Evolutionary conservation across 1,140 invertebrate genomes (phyloP), one percentile per base, ranked within the genome.

Genomic region (Drosophila teissieri): DNA sequence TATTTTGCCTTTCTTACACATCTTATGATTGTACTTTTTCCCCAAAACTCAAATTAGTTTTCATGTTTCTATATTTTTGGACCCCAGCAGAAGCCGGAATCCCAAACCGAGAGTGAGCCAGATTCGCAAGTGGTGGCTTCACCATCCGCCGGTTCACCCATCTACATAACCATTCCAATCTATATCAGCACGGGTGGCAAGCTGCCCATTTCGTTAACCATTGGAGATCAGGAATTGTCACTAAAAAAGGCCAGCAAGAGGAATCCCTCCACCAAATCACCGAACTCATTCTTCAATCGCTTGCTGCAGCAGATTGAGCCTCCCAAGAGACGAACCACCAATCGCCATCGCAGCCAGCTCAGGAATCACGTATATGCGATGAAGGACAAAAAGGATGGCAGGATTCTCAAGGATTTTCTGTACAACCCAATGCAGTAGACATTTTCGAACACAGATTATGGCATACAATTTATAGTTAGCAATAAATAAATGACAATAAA

Each of bases 401-500:
- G 37, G 48, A 61, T 39, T 34, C 14, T 40, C 7, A 14, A 48
- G 48, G 45, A 39, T 46, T 11, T 40, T 1, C 11, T 36, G 4
- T 24, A 8, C 22, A 11, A 14, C 17, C 31, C 12, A 24, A 44
- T 24, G 8, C 22, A 24, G 11, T 58, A 49, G 49, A 19, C 2
- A 46, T 0, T 1, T 12, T 7, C 0, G 0, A 10, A 27, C 15
- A 24, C 44, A 42, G 12, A 51, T 2, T 31, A 42, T 45, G 40
- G 46, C 45, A 56, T 27, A 36, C 24, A 42, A 46, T 63, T 80
- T 73, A 60, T 42, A 73, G 45, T 73, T 80, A 89, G 57, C 31
- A 89, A 86, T 86, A 86, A 86, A 86, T 85, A 78, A 58, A 56
- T 81, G 65, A 51, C 69, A 78, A 79, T 89, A 89, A 89, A 89